Percentiles rank a stretch among this genome's conserved stretches.
phyloP scores from a whole-genome alignment of 2,113 vertebrate species.

The Dendropsophus ebraccatus region DNA sequence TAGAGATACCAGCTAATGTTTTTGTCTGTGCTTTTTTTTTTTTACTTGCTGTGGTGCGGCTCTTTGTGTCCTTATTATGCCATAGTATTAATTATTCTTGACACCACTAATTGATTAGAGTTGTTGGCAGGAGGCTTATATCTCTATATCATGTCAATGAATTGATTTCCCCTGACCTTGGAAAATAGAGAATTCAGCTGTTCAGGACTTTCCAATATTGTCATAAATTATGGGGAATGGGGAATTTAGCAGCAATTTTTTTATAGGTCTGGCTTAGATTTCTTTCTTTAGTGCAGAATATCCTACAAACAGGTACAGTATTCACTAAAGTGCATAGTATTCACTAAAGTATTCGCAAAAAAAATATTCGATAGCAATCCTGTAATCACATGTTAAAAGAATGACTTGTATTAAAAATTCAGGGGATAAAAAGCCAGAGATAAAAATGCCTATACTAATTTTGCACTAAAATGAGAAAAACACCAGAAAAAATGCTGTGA shows the following conservation, averaged over 20 bases:
- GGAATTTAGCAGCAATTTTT: neutral
- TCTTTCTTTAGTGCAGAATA: neutral
- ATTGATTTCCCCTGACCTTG: conserved; percentile 48
- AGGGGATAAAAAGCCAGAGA: too few relatives aligned
- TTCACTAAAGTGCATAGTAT: too few relatives aligned
- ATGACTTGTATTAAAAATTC: too few relatives aligned
- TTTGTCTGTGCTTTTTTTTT: too few relatives aligned
- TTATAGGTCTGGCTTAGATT: neutral
- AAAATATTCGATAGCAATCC: too few relatives aligned
- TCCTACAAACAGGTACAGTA: neutral
- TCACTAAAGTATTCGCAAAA: too few relatives aligned
- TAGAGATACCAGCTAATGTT: neutral
- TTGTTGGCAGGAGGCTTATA: neutral
- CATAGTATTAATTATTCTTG: conserved; percentile 9
- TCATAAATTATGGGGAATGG: neutral
- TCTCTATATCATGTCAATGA: neutral
- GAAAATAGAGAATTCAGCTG: neutral
- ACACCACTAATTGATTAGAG: neutral
- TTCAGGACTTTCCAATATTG: neutral
- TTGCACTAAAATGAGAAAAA: too few relatives aligned
- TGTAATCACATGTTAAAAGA: too few relatives aligned
- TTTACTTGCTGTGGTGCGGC: too few relatives aligned
- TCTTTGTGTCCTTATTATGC: neutral
- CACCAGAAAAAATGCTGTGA: too few relatives aligned
- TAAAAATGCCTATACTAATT: too few relatives aligned